Evolutionary conservation across 2,113 vertebrate species (phyloP), one percentile per base, ranked within the genome.

Genomic region (Tretioscincus oriximinensis): DNA sequence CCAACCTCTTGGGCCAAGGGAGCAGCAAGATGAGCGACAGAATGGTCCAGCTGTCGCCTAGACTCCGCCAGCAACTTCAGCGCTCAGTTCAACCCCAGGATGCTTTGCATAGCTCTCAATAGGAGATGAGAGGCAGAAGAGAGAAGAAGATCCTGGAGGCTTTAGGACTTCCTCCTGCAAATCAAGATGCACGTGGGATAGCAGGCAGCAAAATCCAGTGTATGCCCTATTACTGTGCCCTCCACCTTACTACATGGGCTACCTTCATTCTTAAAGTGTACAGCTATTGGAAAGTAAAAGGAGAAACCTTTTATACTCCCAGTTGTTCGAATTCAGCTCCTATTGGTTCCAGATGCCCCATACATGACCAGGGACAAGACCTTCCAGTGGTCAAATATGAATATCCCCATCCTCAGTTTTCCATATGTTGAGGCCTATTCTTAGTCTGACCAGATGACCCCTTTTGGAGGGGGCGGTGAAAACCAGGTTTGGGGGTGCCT

Each of bases 21-120:
- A 61, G 67, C 67, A 28, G 31, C 5, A 54, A 61, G 51, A 61
- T 61, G 77, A 79, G 77, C 54, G 31, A 47, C 68, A 9, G 80
- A 82, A 58, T 7, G n/a, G 29, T 71, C 66, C 83, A 81, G 83
- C 78, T 72, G 73, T 72, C 61, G 22, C 61, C 68, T 8, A 11
- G 73, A 26, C 67, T 80, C 61, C 41, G 67, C 78, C 80, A 82
- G 80, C 47, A 51, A 54, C 73, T 76, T 71, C 82, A 31, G 6
- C 21, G 71, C 31, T 29, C 35, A 0, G 26, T 41, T 49, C 9
- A 1, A 29, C n/a, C 5, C 49, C 9, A 3, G 21, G 47, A 78
- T 83, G 76, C 51, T 84, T 78, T 41, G 35, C 72, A 74, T 69
- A 69, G 54, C 5, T 35, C 74, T 58, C 68, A 28, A 12, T 22